phyloP scores from a whole-genome alignment of 2,113 vertebrate species.

The Myrmophylax atrothorax region DNA sequence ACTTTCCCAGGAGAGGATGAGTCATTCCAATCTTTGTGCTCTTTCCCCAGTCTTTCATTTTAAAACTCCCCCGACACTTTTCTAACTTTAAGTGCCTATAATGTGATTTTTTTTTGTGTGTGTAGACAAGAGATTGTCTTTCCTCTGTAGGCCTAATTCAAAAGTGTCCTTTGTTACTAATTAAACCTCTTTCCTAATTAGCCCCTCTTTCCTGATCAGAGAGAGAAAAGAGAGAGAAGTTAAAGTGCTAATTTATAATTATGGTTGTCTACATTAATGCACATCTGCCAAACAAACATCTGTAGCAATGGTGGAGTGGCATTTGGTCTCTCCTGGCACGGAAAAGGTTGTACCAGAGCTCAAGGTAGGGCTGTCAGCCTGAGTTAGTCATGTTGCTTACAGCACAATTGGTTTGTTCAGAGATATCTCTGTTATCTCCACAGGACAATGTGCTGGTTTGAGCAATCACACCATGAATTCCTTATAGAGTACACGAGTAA shows the following conservation, averaged over 20 bases:
- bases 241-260: background rate
- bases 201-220: background rate
- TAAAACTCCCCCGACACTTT: background rate
- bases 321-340: background rate
- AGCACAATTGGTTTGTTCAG: background rate
- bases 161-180: background rate
- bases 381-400: background rate
- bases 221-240: background rate
- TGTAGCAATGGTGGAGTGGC: background rate
- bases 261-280: background rate
- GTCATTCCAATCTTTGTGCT: background rate
- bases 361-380: background rate
- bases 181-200: background rate
- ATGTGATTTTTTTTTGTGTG: background rate
- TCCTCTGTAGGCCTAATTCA: background rate
- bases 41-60: background rate
- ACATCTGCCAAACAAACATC: background rate
- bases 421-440: background rate
- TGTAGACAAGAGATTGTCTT: background rate
- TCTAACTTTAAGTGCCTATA: background rate
- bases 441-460: background rate
- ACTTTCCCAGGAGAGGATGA: conserved; percentile 6
- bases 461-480: background rate
- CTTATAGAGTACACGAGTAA: background rate
- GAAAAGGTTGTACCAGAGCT: background rate